phyloP scores from a whole-genome alignment of 2,113 vertebrate genomes.

The Emydocephalus ijimae region DNA sequence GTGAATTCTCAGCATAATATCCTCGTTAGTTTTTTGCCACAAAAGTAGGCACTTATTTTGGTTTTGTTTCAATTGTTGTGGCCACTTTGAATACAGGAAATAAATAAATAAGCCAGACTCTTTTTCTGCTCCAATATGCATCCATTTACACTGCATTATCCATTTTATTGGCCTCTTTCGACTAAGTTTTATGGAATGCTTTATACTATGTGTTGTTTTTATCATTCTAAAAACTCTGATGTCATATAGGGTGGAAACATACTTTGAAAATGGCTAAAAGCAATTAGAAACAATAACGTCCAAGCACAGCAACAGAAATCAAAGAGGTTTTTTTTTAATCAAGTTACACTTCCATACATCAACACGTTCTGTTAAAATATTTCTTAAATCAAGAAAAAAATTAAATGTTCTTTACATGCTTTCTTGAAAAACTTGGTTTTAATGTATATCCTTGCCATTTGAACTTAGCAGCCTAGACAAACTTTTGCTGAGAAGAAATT shows the following conservation, averaged over 20 bases:
- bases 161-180: background rate
- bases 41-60: background rate
- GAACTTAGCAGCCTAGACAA: background rate
- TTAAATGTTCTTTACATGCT: background rate
- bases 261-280: background rate
- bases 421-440: background rate
- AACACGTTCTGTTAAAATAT: background rate
- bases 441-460: background rate
- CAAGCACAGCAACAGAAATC: background rate
- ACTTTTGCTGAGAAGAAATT: background rate
- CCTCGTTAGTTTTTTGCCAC: background rate
- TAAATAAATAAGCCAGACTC: background rate
- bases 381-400: background rate
- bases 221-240: background rate
- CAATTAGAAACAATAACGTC: background rate
- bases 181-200: background rate
- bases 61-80: background rate
- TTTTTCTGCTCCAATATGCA: background rate
- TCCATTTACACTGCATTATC: background rate
- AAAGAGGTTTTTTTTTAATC: background rate
- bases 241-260: background rate
- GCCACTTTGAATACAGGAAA: background rate
- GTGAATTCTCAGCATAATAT: background rate
- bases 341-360: background rate
- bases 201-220: background rate